Conservation (phyloP, 2,797 vertebrate genomes). For the Macropus fuliginosus region DNA sequence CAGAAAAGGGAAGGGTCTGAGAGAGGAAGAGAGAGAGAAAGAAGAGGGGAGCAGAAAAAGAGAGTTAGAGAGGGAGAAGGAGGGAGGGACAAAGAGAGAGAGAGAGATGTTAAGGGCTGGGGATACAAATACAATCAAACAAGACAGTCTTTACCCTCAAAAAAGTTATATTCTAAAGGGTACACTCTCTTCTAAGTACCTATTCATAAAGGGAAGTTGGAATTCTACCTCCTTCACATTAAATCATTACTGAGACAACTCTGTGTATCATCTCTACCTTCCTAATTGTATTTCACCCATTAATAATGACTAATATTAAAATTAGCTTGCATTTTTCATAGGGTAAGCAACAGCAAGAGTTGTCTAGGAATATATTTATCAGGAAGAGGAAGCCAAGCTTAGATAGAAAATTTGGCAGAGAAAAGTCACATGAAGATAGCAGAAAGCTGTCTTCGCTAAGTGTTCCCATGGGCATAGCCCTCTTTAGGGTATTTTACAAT, state of each 20-base stretch:
- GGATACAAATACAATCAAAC: background rate
- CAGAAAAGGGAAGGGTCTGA: background rate
- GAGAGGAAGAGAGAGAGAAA: background rate
- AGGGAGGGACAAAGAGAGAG: background rate
- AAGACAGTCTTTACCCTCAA: background rate
- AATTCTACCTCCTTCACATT: background rate
- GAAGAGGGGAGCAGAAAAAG: accelerated
- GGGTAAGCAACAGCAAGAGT: background rate
- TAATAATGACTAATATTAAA: conserved; percentile 48
- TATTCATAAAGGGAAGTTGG: background rate
- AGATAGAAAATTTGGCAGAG: background rate
- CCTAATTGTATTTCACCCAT: conserved; percentile 32
- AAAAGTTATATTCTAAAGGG: background rate
- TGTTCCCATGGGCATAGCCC: background rate
- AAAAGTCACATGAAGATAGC: background rate
- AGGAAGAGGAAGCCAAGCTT: conserved; percentile 7
- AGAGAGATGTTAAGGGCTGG: background rate
- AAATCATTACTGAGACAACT: background rate
- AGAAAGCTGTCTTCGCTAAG: conserved; percentile 4
- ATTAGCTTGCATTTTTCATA: conserved; percentile 11
- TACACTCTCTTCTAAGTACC: background rate
- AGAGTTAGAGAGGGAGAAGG: background rate
- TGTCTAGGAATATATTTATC: conserved; percentile 5
- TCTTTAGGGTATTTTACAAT: background rate
- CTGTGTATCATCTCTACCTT: background rate